Conservation (phyloP, 2,888 invertebrate genomes). For the Lamellibrachia columna region DNA sequence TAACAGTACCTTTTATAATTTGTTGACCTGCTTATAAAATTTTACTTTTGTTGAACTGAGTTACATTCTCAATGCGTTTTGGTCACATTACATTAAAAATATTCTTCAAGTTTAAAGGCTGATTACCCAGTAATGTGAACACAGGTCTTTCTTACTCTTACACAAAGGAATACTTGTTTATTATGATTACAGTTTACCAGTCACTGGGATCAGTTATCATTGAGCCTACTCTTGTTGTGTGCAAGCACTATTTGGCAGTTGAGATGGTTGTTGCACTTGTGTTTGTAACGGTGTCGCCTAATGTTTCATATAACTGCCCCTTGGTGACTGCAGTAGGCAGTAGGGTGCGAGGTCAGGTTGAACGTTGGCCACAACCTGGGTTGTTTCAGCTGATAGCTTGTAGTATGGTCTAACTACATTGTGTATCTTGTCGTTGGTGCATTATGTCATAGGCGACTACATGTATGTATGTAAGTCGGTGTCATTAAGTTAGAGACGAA, state of each 20-base stretch:
- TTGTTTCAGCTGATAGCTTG: too few species aligned
- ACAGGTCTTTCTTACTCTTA: not conserved
- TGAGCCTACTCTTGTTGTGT: not conserved
- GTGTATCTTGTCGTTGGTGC: not conserved
- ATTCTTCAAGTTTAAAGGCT: not conserved
- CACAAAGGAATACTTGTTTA: not conserved
- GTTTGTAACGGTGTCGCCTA: not conserved
- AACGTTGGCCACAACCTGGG: too few species aligned
- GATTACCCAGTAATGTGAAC: not conserved
- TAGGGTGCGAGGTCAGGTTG: not conserved
- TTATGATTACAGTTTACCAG: not conserved
- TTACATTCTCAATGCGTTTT: too few species aligned
- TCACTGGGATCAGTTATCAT: not conserved
- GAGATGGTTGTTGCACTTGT: not conserved
- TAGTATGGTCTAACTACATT: too few species aligned
- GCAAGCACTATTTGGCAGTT: not conserved
- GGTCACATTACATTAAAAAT: not conserved
- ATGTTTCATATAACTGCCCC: not conserved
- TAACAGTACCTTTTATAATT: too few species aligned
- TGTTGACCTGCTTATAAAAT: too few species aligned
- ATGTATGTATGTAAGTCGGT: not conserved
- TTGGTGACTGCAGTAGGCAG: not conserved
- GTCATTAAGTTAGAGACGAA: not conserved
- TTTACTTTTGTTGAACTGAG: too few species aligned
- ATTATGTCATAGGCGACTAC: not conserved